Conservation (phyloP, 2,888 invertebrate genomes). For the Cerastis rubricosa region DNA sequence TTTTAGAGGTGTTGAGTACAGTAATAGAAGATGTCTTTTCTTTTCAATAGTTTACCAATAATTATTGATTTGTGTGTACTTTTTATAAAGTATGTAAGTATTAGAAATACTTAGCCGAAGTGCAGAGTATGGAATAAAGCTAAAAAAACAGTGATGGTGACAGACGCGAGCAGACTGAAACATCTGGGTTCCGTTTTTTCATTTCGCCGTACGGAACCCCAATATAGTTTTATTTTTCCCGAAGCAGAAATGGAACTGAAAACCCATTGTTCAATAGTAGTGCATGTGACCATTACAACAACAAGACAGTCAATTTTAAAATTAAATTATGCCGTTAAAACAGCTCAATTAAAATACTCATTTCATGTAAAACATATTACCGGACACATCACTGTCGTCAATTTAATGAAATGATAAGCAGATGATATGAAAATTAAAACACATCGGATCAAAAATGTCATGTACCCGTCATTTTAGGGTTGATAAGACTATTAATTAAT, state of each 20-base stretch:
- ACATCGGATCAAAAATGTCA: slow-evolving; percentile 82
- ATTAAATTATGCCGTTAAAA: slow-evolving; percentile 1
- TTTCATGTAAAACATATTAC: slow-evolving; percentile 52
- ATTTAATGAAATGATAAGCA: slow-evolving; percentile 51
- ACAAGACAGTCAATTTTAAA: neutral
- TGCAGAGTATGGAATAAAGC: too few species aligned
- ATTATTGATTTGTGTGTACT: neutral
- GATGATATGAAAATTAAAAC: slow-evolving; percentile 74
- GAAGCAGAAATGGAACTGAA: neutral
- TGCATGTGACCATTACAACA: neutral
- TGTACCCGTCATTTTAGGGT: slow-evolving; percentile 81
- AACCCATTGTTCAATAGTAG: neutral
- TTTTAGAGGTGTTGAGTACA: slow-evolving; percentile 37
- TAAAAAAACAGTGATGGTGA: too few species aligned
- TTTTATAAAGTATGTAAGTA: neutral
- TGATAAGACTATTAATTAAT: slow-evolving; percentile 82
- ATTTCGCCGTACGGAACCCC: neutral
- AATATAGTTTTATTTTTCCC: neutral
- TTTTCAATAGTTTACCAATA: neutral
- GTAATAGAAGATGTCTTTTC: neutral
- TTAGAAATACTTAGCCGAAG: neutral
- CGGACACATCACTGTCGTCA: slow-evolving; percentile 56
- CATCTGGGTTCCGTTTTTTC: neutral
- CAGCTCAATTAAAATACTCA: slow-evolving; percentile 31
- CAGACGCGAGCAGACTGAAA: neutral